Conservation (phyloP, 2,113 vertebrate species). For the Panthera leo region DNA sequence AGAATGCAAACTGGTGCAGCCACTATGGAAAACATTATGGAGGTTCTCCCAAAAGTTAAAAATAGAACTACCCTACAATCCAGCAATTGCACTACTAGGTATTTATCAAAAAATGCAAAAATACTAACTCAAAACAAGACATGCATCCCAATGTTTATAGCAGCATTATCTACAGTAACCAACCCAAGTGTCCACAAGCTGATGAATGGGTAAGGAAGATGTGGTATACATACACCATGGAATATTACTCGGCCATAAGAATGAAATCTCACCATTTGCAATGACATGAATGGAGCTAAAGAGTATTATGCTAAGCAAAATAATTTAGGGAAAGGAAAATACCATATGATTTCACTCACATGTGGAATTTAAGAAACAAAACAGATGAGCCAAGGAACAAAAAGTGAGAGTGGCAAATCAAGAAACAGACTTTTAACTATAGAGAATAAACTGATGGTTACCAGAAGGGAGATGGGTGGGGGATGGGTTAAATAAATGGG, state of each 20-base stretch:
- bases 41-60: not conserved
- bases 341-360: not conserved
- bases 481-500: not conserved
- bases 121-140: not conserved
- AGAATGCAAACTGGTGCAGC: not conserved
- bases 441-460: not conserved
- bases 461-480: not conserved
- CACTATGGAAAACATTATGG: not conserved
- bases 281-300: not conserved
- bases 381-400: not conserved
- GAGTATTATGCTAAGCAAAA: not conserved
- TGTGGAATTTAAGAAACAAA: not conserved
- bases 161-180: not conserved
- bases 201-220: not conserved
- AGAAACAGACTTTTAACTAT: not conserved
- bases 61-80: not conserved
- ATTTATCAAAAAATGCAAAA: not conserved
- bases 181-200: not conserved
- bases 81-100: not conserved
- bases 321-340: not conserved
- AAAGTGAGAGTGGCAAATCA: not conserved
- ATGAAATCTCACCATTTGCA: not conserved
- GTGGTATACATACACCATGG: not conserved
- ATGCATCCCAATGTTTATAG: not conserved
- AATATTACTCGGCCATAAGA: not conserved